A percentile compares a stretch with the other conserved stretches of the same genome.
These are phyloP conservation scores for Corythaixoides concolor DNA, from an alignment of 2,113 vertebrate genomes.

Conservation along the genomic window DNA sequence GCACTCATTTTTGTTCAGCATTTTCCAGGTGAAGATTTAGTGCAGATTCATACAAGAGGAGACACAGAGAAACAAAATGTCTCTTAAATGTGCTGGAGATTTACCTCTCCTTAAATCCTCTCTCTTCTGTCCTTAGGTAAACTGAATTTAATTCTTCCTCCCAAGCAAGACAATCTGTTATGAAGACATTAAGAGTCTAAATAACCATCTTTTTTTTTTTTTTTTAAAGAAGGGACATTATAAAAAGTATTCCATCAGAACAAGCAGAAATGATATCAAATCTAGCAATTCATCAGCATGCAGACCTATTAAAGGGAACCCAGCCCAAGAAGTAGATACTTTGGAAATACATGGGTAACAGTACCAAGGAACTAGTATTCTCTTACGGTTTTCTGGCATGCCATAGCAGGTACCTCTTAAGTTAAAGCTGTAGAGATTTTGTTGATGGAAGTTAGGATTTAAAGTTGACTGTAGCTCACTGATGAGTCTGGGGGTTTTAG, in stretches of 20 bases:
- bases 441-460: background rate
- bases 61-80: background rate
- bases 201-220: background rate
- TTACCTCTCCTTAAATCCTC: background rate
- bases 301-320: background rate
- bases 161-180: background rate
- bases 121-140: background rate
- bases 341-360: background rate
- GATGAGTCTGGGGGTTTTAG: background rate
- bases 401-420: background rate
- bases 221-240: background rate
- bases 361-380: background rate
- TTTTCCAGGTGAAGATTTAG: background rate
- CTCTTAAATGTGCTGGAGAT: background rate
- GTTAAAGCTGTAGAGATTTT: background rate
- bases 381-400: background rate
- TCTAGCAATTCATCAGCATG: background rate
- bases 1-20: background rate
- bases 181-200: background rate
- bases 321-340: background rate
- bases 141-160: background rate
- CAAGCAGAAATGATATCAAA: background rate
- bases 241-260: background rate
- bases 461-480: background rate
- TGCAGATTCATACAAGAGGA: background rate